Conservation (phyloP, 2,113 vertebrate species). For the Ginglymostoma cirratum region DNA sequence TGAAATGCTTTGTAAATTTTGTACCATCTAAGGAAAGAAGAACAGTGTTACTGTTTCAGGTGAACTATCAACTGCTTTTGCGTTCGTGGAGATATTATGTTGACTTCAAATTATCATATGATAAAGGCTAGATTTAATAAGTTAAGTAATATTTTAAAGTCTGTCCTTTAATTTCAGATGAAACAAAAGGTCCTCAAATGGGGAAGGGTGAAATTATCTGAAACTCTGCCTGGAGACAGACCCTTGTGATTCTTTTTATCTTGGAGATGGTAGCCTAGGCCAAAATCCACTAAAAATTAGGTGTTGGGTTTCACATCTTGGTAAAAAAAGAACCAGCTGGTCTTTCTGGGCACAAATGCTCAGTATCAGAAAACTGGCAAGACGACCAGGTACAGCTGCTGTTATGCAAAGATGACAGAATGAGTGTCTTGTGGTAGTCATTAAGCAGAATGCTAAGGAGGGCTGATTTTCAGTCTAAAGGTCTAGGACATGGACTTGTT, state of each 20-base stretch:
- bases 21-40: not conserved
- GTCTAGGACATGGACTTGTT: too few species aligned
- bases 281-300: not conserved
- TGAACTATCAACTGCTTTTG: not conserved
- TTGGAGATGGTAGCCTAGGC: not conserved
- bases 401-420: not conserved
- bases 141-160: not conserved
- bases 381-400: not conserved
- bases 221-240: not conserved
- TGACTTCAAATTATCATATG: not conserved
- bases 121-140: not conserved
- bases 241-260: not conserved
- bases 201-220: not conserved
- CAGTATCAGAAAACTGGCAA: not conserved
- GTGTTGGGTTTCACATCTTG: not conserved
- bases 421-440: too few species aligned
- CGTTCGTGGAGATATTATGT: not conserved
- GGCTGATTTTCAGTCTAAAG: too few species aligned
- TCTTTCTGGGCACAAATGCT: not conserved
- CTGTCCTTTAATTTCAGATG: not conserved
- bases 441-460: too few species aligned
- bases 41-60: not conserved
- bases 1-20: too few species aligned
- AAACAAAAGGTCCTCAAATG: not conserved
- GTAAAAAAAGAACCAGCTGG: not conserved